These are phyloP conservation scores for Cirrhinus molitorella DNA, from an alignment of 2,797 vertebrate species.

Conservation along the genomic window DNA sequence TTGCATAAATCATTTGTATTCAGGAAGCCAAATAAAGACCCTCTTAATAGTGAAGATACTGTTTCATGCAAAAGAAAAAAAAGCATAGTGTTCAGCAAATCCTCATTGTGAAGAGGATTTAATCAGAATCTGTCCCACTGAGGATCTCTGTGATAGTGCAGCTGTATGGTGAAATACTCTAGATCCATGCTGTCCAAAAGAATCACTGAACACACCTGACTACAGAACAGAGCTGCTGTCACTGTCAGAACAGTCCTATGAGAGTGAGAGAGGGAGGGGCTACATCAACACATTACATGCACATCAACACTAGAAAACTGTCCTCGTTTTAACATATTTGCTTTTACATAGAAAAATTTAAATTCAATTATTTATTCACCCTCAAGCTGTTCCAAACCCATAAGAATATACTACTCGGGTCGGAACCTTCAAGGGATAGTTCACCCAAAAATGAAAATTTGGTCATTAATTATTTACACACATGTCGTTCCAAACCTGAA, in stretches of 20 bases:
- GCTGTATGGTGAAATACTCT: constrained; percentile 60
- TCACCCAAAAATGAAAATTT: too few relatives aligned
- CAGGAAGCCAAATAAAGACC: constrained; percentile 48
- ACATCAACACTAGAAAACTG: constrained; percentile 62
- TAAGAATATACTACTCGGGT: too few relatives aligned
- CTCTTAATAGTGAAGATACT: constrained; percentile 42
- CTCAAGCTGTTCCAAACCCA: neutral
- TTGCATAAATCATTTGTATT: constrained; percentile 55
- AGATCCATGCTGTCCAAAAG: constrained; percentile 58
- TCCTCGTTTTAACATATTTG: constrained; percentile 31
- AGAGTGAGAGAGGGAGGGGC: constrained; percentile 80
- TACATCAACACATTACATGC: constrained; percentile 75
- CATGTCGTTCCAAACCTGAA: too few relatives aligned
- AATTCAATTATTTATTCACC: neutral
- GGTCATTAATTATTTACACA: too few relatives aligned
- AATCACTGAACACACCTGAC: constrained; percentile 80
- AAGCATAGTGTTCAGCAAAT: constrained; percentile 42
- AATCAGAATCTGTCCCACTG: neutral
- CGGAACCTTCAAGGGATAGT: neutral
- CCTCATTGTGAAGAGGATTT: constrained; percentile 48
- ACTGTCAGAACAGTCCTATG: constrained; percentile 82
- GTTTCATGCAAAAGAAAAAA: constrained; percentile 53
- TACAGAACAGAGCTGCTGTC: constrained; percentile 83
- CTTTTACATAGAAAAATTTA: neutral
- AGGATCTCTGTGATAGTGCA: constrained; percentile 62